Conservation (phyloP, 2,888 invertebrate species). For the Drosophila mimetica region DNA sequence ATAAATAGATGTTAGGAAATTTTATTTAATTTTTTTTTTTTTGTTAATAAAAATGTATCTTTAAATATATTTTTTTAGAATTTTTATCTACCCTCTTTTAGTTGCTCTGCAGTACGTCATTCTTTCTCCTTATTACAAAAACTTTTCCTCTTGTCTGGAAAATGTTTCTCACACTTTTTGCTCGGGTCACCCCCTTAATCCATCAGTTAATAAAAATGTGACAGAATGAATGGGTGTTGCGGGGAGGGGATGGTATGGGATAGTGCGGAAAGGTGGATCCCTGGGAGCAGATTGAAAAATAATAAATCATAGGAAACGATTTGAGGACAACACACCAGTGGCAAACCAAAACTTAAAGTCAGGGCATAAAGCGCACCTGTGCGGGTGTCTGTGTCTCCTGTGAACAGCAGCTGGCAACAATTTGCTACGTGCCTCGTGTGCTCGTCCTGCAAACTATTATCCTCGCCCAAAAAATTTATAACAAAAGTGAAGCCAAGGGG, state of each 20-base stretch:
- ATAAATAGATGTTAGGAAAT: no score
- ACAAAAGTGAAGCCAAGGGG: conserved; percentile 26
- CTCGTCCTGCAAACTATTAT: conserved; percentile 71
- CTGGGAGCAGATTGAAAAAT: conserved; percentile 69
- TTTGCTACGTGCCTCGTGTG: conserved; percentile 70
- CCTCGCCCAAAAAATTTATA: conserved; percentile 43
- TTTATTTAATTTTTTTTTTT: no score
- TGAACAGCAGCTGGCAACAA: conserved; percentile 59
- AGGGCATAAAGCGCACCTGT: conserved; percentile 71
- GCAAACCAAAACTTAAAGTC: conserved; percentile 71
- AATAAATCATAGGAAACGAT: conserved; percentile 70
- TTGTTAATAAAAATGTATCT: neutral
- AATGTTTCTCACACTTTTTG: conserved; percentile 13
- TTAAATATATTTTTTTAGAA: neutral
- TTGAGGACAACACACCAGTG: conserved; percentile 49
- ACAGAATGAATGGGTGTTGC: conserved; percentile 52
- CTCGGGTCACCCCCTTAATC: conserved; percentile 54
- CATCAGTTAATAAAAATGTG: conserved; percentile 78
- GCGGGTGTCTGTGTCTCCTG: conserved; percentile 31
- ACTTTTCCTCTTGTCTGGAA: conserved; percentile 4
- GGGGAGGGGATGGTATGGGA: conserved; percentile 16
- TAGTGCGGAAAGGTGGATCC: conserved; percentile 35
- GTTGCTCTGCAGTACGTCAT: no score
- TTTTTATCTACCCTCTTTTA: neutral
- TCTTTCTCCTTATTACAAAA: neutral